A percentile compares a stretch with the other conserved stretches of the same genome.
phyloP scores from a whole-genome alignment of 2,113 vertebrate species.

The Micromys minutus region DNA sequence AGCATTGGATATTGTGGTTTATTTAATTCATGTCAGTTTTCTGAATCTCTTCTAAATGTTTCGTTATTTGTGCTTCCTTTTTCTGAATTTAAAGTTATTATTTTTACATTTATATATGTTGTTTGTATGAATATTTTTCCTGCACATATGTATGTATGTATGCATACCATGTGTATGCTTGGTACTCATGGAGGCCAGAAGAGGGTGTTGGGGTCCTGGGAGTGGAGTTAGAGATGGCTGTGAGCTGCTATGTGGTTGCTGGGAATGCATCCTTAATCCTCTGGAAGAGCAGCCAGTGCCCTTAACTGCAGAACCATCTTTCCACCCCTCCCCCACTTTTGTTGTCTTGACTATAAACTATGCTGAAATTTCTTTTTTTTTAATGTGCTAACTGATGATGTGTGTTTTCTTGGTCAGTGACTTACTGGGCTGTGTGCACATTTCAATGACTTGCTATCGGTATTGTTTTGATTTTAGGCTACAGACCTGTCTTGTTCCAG shows the following conservation, averaged over 20 bases:
- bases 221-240: too few species aligned
- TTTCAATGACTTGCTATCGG: neutral
- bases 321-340: neutral
- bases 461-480: neutral
- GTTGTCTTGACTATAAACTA: neutral
- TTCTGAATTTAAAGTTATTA: neutral
- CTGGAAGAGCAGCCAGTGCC: too few species aligned
- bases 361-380: neutral
- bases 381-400: neutral
- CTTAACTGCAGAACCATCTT: too few species aligned
- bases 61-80: neutral
- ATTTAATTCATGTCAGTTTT: neutral
- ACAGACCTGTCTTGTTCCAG: neutral
- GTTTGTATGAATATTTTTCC: neutral
- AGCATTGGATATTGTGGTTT: neutral
- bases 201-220: too few species aligned
- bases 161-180: neutral
- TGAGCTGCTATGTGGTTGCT: too few species aligned
- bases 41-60: neutral
- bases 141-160: too few species aligned
- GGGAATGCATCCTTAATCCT: too few species aligned
- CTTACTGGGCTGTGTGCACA: neutral
- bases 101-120: neutral
- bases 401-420: neutral
- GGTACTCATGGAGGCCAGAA: too few species aligned